phyloP scores from a whole-genome alignment of 2,113 vertebrate species.

The Hystrix cristata region DNA sequence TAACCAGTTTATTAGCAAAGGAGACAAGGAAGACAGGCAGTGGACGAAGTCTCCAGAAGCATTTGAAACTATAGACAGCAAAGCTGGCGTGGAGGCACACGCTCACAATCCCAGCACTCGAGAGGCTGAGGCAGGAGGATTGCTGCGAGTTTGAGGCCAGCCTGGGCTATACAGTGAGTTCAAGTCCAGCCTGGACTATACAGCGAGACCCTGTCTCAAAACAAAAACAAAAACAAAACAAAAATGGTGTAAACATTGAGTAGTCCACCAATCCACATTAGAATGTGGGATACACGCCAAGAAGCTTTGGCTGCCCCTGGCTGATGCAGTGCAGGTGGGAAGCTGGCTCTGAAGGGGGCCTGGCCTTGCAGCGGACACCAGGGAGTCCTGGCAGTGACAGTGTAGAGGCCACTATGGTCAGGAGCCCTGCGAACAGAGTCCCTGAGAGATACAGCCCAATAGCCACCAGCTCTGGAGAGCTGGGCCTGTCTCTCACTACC shows the following conservation, averaged over 20 bases:
- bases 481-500: constrained; percentile 67
- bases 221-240: not conserved
- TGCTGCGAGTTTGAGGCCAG: no score
- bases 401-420: constrained; percentile 49
- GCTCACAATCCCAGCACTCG: no score
- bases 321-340: constrained; percentile 52
- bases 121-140: no score
- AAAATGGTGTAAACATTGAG: not conserved
- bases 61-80: no score
- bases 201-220: not conserved
- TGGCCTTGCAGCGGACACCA: constrained; percentile 47
- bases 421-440: constrained; percentile 58
- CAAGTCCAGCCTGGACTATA: no score
- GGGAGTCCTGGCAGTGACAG: constrained; percentile 61
- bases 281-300: not conserved
- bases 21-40: no score
- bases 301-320: constrained; percentile 61
- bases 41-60: no score
- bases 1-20: no score
- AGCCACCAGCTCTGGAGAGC: constrained; percentile 72
- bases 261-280: not conserved
- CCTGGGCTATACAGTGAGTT: not conserved
- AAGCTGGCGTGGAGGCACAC: no score
- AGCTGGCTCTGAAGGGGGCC: constrained; percentile 58
- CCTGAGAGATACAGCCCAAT: constrained; percentile 39